Evolutionary conservation across 1,140 invertebrate genomes (phyloP), one percentile per base, ranked within the genome.

Genomic region (Drosophila teissieri): DNA sequence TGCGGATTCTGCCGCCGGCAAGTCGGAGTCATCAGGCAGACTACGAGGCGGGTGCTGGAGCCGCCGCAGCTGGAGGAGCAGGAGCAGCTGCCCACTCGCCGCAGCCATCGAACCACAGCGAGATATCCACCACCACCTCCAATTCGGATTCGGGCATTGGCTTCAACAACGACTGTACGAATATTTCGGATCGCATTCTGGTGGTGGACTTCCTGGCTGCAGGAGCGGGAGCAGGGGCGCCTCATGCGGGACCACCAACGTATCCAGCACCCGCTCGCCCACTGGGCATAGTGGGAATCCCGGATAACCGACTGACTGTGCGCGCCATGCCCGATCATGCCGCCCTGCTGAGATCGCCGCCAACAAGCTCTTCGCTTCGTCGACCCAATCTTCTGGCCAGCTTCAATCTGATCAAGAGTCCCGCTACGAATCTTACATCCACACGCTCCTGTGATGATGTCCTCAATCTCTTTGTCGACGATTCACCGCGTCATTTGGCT

Each of bases 91-190:
- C 96, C 0, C 95, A 96, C 73, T 96, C 96, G 1, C 96, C 96
- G 2, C 96, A 97, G 73, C 96, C 96, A 0, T 97, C 96, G 89
- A 95, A 95, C 90, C 94, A 96, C 60, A 95, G 96, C 92, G 95
- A 95, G 70, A 95, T 96, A 14, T 97, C 96, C 1, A 97, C 96
- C 15, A 96, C 96, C 49, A 97, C 96, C 1, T 98, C 97, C 73
- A 99, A 98, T 91, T 98, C 97, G 78, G 98, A 99, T 92, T 98
- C 97, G 15, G 98, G 98, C 0, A 98, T 98, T 58, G 97, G 98
- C 0, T 98, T 98, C 84, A 95, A 96, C 72, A 97, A 98, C 84
- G 97, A 98, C 70, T 96, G 95, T 85, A 94, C 95, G 40, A 96
- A 96, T 84, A 95, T 97, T 61, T 96, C 95, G 1, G 96, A 97